Percentiles rank a stretch among this genome's conserved stretches.
Conservation (phyloP, 2,113 vertebrate species). For the Cavia aperea region DNA sequence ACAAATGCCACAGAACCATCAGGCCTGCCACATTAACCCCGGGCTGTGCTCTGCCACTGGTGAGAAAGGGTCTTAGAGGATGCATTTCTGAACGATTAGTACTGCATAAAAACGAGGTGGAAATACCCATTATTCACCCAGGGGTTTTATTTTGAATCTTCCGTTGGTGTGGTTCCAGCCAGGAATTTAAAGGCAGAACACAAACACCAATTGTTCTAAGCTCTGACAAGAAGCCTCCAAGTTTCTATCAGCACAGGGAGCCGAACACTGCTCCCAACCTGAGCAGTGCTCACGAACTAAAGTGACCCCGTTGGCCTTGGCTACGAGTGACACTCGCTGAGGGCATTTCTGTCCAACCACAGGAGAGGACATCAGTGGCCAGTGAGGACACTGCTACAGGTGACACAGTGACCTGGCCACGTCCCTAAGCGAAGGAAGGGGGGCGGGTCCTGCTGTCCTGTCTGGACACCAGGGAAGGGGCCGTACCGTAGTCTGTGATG, state of each 20-base stretch:
- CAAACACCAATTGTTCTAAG: neutral
- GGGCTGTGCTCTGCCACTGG: neutral
- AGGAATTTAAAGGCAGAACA: slow-evolving; percentile 19
- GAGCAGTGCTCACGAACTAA: neutral
- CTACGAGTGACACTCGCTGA: neutral
- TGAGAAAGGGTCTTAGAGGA: neutral
- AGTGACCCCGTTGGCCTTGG: neutral
- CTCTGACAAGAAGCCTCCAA: slow-evolving; percentile 30
- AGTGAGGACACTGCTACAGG: neutral
- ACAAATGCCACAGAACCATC: neutral
- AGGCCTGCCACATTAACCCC: neutral
- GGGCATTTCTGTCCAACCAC: neutral
- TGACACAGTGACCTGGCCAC: neutral
- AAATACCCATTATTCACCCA: slow-evolving; percentile 30
- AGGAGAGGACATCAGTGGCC: neutral
- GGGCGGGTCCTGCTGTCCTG: neutral
- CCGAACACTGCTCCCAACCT: neutral
- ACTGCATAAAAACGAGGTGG: slow-evolving; percentile 9
- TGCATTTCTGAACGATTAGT: neutral
- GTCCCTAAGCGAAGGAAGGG: neutral
- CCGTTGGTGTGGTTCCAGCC: slow-evolving; percentile 19
- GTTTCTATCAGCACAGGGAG: neutral
- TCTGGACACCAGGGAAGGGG: neutral
- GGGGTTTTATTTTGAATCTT: slow-evolving; percentile 15
- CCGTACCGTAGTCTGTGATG: slow-evolving; percentile 76